These are phyloP conservation scores for Tetrao urogallus DNA, from an alignment of 2,113 vertebrate species.

Conservation along the genomic window DNA sequence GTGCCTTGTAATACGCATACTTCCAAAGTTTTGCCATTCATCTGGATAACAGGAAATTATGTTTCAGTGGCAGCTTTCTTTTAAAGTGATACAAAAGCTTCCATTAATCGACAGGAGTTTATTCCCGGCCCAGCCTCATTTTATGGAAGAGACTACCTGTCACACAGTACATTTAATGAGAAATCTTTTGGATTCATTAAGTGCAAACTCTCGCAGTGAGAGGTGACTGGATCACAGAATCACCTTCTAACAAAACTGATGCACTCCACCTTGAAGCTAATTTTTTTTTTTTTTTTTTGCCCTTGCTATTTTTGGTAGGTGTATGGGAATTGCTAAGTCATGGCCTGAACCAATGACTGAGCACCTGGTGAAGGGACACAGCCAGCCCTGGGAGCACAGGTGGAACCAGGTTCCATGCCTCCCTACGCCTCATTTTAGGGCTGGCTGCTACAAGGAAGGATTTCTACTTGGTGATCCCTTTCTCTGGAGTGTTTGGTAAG, in stretches of 20 bases:
- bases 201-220: not conserved
- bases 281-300: conserved; percentile 19
- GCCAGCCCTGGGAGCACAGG: too few species aligned
- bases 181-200: not conserved
- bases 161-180: not conserved
- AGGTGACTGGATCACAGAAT: not conserved
- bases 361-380: too few species aligned
- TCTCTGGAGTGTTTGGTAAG: too few species aligned
- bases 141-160: not conserved
- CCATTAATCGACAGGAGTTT: not conserved
- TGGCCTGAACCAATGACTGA: too few species aligned
- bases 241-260: not conserved
- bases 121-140: not conserved
- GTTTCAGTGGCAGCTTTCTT: not conserved
- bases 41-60: not conserved
- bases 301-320: not conserved
- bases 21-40: not conserved
- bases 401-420: too few species aligned
- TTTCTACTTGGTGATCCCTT: too few species aligned
- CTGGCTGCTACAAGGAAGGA: too few species aligned
- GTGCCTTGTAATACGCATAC: not conserved
- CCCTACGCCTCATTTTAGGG: too few species aligned
- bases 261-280: not conserved
- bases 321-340: too few species aligned
- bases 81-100: not conserved